These are phyloP conservation scores for Xestia rhomboidea DNA, from an alignment of 2,888 invertebrate genomes.

Conservation along the genomic window DNA sequence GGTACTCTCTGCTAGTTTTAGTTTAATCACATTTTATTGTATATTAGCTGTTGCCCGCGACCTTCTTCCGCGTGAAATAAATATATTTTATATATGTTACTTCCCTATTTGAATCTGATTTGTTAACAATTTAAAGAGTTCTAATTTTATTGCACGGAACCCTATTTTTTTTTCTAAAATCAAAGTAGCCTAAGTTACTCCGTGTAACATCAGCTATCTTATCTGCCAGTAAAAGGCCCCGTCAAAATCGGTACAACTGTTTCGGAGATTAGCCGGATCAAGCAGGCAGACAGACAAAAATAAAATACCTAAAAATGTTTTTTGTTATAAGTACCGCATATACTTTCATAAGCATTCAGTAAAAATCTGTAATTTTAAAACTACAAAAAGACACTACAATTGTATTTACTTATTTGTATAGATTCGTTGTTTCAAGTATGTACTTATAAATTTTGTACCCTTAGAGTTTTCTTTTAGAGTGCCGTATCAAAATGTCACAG, in stretches of 20 bases:
- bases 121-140: no score
- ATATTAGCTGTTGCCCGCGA: no score
- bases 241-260: neutral
- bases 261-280: neutral
- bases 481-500: neutral
- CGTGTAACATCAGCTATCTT: no score
- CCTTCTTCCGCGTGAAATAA: no score
- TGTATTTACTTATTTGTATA: neutral
- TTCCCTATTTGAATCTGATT: no score
- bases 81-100: no score
- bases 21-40: no score
- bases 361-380: neutral
- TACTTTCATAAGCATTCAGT: no score
- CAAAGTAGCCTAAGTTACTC: no score
- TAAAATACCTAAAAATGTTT: no score
- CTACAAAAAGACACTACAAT: neutral
- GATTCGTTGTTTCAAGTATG: neutral
- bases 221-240: neutral
- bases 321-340: no score
- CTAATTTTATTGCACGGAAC: neutral
- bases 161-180: neutral
- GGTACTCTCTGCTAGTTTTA: neutral
- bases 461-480: neutral
- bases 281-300: neutral
- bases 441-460: neutral